Base-by-base conservation (phyloP, 2,797 vertebrate genomes). In the Bradypodion ventrale region DNA sequence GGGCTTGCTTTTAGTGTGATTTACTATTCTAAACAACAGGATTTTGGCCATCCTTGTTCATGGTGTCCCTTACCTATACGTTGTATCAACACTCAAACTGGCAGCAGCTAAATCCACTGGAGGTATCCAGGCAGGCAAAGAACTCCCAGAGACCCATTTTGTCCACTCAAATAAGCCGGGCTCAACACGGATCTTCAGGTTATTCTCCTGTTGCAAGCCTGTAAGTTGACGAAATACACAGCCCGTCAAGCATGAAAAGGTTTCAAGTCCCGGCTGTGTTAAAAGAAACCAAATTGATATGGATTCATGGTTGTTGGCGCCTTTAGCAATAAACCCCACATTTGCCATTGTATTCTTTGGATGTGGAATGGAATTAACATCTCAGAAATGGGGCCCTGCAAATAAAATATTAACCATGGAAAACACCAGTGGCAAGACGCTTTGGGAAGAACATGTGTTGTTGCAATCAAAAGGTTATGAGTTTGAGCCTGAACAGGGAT, bases 141-240 rank as follows among this genome's bases (percentile, higher is more conserved):
- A 94, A 81, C 91, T 98, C 83, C 98, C 98, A 7, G 98, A 95
- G 72, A 99, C 98, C 98, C 98, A 99, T 94, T 99, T 99, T 78
- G 98, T 99, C 98, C 98, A 99, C 89, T 99, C 98, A 89, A 99
- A 99, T 82, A 99, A 93, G 63, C 98, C 98, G 0, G 98, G 98
- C 94, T 99, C 98, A 19, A 99, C 93, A 0, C 98, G 96, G 84
- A 99, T 98, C 92, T 97, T 99, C 90, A 97, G 96, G 91, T 96
- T 97, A 88, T 97, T 97, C 19, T 99, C 98, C 93, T 97, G 98
- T 87, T 99, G 98, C 89, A 99, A 97, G 85, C 98, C 98, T 99
- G 93, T 42, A 35, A 56, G n/a, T 82, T 3, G 73, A 81, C 87
- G 78, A 62, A 37, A 63, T 52, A 60, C 59, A 44, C 56, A 23